A percentile compares a stretch with the other conserved stretches of the same genome.
Evolutionary conservation across 2,888 invertebrate genomes (phyloP).

Genomic region (Drosophila setosimentum): DNA sequence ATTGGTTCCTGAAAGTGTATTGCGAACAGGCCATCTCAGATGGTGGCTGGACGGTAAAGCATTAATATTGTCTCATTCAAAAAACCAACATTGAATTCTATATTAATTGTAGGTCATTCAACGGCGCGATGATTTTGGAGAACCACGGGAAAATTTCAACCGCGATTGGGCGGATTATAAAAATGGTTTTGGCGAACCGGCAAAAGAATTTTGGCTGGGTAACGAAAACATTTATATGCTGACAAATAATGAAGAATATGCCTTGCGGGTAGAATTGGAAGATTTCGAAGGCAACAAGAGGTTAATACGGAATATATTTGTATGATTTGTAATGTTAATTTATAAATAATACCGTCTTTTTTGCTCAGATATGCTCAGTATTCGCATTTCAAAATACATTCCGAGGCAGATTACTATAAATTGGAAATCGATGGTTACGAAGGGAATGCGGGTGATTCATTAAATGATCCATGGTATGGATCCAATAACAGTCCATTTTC

Average conservation of each 20-base stretch:
- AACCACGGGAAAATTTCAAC: constrained; percentile 95
- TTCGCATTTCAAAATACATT: constrained; percentile 96
- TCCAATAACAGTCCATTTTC: constrained; percentile 97
- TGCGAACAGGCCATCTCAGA: constrained; percentile 95
- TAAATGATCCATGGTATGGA: constrained; percentile 97
- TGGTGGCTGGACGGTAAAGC: constrained; percentile 96
- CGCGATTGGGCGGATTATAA: constrained; percentile 97
- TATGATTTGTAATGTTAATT: background rate
- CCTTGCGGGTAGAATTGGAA: constrained; percentile 93
- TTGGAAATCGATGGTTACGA: constrained; percentile 96
- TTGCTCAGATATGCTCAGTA: constrained; percentile 92
- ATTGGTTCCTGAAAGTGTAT: constrained; percentile 96
- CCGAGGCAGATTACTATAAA: constrained; percentile 96
- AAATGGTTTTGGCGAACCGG: constrained; percentile 96
- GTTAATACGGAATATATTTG: constrained; percentile 84
- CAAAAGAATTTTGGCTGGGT: constrained; percentile 96
- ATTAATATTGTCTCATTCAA: background rate
- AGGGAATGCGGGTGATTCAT: constrained; percentile 95
- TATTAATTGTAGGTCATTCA: constrained; percentile 90
- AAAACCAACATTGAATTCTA: background rate
- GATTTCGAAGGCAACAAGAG: constrained; percentile 97
- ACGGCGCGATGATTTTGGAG: constrained; percentile 94
- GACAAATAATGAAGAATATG: constrained; percentile 96
- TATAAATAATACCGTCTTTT: background rate
- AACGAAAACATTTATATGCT: constrained; percentile 97